Conservation (phyloP, 2,888 invertebrate species). For the Chrysina gloriosa region DNA sequence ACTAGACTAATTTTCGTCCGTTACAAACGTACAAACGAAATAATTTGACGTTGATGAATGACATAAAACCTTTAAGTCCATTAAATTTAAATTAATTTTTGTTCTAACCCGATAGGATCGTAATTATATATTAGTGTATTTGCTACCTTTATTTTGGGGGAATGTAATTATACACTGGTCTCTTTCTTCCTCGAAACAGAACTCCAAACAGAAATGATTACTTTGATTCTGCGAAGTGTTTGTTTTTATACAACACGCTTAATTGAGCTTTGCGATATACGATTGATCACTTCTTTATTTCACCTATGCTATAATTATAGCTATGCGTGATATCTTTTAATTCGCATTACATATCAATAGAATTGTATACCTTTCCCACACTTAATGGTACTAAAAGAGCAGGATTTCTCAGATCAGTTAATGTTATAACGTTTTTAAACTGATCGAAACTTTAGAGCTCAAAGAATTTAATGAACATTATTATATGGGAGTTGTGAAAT, state of each 20-base stretch:
- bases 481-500: too few relatives aligned
- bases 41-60: conserved; percentile 38
- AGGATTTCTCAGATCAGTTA: too few relatives aligned
- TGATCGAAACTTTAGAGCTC: too few relatives aligned
- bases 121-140: conserved; percentile 35
- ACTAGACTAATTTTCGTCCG: conserved; percentile 31
- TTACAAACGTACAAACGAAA: conserved; percentile 27
- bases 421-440: too few relatives aligned
- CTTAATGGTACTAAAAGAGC: background rate
- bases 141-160: conserved; percentile 27
- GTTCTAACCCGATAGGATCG: conserved; percentile 30
- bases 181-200: conserved; percentile 7
- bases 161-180: conserved; percentile 24
- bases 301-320: conserved; percentile 6
- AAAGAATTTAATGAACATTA: too few relatives aligned
- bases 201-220: background rate
- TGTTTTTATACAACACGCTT: conserved; percentile 5
- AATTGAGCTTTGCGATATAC: conserved; percentile 6
- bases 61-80: conserved; percentile 35
- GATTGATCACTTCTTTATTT: background rate
- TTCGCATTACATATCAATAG: background rate
- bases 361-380: conserved; percentile 12
- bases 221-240: conserved; percentile 23
- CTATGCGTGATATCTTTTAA: conserved; percentile 1
- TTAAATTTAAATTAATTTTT: conserved; percentile 37